Conservation (phyloP, 1,140 invertebrate genomes). For the Physella acuta region DNA sequence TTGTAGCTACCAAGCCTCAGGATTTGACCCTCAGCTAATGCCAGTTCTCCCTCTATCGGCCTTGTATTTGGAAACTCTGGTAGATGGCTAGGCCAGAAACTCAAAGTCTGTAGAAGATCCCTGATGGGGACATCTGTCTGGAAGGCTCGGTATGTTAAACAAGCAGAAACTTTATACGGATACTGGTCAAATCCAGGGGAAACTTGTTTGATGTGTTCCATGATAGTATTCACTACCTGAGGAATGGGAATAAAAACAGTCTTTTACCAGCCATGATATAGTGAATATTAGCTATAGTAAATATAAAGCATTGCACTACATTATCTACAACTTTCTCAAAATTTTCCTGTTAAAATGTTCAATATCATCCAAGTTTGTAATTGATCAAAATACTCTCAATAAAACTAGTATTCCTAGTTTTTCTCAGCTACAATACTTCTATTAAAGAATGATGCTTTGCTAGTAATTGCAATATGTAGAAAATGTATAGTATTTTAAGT, state of each 20-base stretch:
- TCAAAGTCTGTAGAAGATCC: neutral
- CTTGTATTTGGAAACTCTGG: neutral
- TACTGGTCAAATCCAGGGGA: neutral
- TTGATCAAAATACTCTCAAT: no score
- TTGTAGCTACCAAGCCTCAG: conserved; percentile 12
- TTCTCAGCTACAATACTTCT: no score
- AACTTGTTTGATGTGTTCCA: neutral
- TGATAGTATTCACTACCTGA: neutral
- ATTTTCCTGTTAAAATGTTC: no score
- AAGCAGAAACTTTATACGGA: conserved; percentile 6
- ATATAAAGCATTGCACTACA: no score
- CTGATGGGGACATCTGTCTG: neutral
- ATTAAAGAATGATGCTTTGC: no score
- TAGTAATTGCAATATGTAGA: no score
- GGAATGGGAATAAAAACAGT: neutral
- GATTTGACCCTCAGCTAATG: neutral
- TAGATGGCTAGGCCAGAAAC: conserved; percentile 9
- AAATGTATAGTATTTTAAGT: no score
- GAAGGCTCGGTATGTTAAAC: neutral
- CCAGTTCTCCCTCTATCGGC: neutral
- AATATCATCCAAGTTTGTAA: no score
- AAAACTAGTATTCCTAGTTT: no score
- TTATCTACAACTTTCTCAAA: no score
- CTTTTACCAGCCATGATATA: no score
- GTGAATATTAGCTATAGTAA: no score